These are phyloP conservation scores for Craterocephalus amniculus DNA, from an alignment of 2,797 vertebrate genomes.

Conservation along the genomic window DNA sequence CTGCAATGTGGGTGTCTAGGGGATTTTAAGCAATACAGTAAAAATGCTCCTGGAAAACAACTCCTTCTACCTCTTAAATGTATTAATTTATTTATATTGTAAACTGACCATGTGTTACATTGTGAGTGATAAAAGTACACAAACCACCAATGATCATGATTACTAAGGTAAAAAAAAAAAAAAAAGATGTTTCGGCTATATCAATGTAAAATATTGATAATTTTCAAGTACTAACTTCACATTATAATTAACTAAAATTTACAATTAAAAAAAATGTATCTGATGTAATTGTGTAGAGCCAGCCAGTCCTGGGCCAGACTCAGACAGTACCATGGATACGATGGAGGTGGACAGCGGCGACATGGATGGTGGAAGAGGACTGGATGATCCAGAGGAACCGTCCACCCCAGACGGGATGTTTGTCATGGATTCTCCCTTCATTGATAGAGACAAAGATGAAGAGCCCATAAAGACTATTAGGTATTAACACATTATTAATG, in stretches of 20 bases:
- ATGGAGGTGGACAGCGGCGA: slow-evolving; percentile 96
- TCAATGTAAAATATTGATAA: background rate
- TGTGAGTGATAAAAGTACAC: background rate
- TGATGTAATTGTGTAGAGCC: slow-evolving; percentile 82
- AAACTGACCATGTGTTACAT: background rate
- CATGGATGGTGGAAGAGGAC: slow-evolving; percentile 86
- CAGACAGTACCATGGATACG: slow-evolving; percentile 94
- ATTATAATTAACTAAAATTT: background rate
- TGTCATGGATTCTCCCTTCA: slow-evolving; percentile 90
- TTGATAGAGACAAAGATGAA: slow-evolving; percentile 93
- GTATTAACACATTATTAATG: slow-evolving; percentile 66
- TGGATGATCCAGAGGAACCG: slow-evolving; percentile 92
- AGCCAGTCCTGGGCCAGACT: slow-evolving; percentile 90
- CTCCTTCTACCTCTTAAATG: no score
- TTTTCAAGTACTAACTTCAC: background rate
- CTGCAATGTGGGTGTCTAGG: no score
- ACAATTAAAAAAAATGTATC: background rate
- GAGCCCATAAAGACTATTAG: slow-evolving; percentile 94
- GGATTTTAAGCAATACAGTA: no score
- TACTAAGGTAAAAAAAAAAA: no score
- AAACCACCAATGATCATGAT: no score
- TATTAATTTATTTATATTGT: background rate
- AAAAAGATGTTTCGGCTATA: background rate
- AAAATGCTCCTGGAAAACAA: no score
- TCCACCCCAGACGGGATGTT: slow-evolving; percentile 96